phyloP scores from a whole-genome alignment of 92 coral and sea anemone genomes.

The Actinostola sp. region DNA sequence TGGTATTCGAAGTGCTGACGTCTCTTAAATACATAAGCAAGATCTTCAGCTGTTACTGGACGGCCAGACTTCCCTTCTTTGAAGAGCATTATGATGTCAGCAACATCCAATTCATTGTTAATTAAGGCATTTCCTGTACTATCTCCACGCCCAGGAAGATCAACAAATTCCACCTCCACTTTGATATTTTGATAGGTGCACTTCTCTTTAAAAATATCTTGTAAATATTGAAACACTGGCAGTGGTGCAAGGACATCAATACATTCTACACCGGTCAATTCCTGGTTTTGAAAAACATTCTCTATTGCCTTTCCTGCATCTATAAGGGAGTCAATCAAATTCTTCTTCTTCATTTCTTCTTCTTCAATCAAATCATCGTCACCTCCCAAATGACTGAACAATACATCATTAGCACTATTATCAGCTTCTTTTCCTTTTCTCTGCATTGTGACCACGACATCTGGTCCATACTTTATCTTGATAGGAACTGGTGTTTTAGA shows the following conservation, averaged over 20 bases:
- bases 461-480: conserved; percentile 31
- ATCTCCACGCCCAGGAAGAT: conserved; percentile 54
- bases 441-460: conserved; percentile 21
- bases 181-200: conserved; percentile 30
- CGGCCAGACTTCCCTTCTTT: conserved; percentile 44
- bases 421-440: not conserved
- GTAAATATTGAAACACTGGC: conserved; percentile 34
- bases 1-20: conserved; percentile 41
- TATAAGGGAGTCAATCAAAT: too few relatives aligned
- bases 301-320: not conserved
- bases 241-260: conserved; percentile 46
- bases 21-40: conserved; percentile 42
- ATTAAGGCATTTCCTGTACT: conserved; percentile 41
- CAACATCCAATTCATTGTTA: conserved; percentile 18
- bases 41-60: conserved; percentile 51
- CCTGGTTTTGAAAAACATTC: not conserved
- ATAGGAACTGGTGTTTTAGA: conserved; percentile 60
- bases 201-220: conserved; percentile 6
- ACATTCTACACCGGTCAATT: conserved; percentile 9
- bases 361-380: too few relatives aligned
- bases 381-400: too few relatives aligned
- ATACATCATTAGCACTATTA: too few relatives aligned
- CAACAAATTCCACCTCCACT: conserved; percentile 58
- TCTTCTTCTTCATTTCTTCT: too few relatives aligned
- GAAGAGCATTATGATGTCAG: conserved; percentile 51